Evolutionary conservation across 2,888 invertebrate genomes (phyloP).

Genomic region (Crocallis elinguaria): DNA sequence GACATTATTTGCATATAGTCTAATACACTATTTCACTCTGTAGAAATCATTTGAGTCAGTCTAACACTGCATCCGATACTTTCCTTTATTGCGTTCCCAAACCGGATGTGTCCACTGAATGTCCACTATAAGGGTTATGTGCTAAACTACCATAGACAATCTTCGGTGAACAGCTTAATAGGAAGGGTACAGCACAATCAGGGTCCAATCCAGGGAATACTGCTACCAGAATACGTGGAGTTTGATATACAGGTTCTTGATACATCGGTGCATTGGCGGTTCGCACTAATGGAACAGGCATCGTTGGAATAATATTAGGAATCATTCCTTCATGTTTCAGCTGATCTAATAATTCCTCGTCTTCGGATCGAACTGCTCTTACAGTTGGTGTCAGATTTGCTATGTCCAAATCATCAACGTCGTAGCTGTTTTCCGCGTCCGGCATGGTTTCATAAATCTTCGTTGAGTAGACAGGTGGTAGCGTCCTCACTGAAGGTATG

Average conservation of each 20-base stretch:
- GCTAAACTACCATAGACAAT: conserved; percentile 44
- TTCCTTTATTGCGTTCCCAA: neutral
- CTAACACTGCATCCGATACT: neutral
- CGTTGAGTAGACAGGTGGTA: conserved; percentile 48
- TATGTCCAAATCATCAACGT: conserved; percentile 6
- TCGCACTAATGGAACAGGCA: conserved; percentile 60
- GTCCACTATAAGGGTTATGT: conserved; percentile 1
- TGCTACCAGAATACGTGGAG: conserved; percentile 37
- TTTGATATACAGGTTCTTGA: conserved; percentile 10
- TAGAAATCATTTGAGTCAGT: neutral
- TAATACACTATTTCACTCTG: neutral
- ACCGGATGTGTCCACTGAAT: neutral
- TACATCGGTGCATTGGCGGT: conserved; percentile 32
- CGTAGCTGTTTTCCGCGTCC: conserved; percentile 18
- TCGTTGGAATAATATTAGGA: conserved; percentile 71
- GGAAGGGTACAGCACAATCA: conserved; percentile 54
- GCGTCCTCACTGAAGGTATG: conserved; percentile 35
- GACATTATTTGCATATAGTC: too few species aligned
- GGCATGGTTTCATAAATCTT: conserved; percentile 45
- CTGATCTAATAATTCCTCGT: conserved; percentile 57
- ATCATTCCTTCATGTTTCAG: conserved; percentile 63
- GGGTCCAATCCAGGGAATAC: conserved; percentile 39
- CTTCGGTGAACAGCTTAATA: conserved; percentile 58
- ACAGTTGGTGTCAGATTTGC: conserved; percentile 34
- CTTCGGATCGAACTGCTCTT: conserved; percentile 44